Evolutionary conservation across 1,140 invertebrate species (phyloP).

Genomic region (Diorhabda elongata): DNA sequence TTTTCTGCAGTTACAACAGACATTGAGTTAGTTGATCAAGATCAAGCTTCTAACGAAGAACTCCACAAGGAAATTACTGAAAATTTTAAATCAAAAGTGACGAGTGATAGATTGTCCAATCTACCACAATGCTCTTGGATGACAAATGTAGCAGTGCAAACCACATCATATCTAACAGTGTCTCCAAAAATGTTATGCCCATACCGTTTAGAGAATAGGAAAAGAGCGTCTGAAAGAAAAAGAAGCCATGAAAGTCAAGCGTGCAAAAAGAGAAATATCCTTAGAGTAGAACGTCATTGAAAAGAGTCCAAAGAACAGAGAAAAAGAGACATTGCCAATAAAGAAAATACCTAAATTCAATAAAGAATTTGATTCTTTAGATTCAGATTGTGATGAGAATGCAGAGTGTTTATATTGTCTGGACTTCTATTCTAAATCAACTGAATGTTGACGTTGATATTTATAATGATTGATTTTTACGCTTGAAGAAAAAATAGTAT

Average conservation of each 20-base stretch:
- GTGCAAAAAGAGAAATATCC: background rate
- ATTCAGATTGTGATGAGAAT: background rate
- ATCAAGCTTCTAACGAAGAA: background rate
- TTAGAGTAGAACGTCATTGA: background rate
- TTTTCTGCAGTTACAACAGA: background rate
- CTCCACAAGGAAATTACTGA: background rate
- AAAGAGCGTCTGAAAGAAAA: background rate
- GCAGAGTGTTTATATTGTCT: background rate
- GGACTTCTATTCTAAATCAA: background rate
- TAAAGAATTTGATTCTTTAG: background rate
- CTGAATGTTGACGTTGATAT: background rate
- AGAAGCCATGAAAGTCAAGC: background rate
- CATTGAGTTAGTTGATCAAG: background rate
- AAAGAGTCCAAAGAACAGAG: too few species aligned
- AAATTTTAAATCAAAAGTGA: background rate
- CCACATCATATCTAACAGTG: background rate
- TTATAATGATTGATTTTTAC: background rate
- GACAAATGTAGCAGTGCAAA: background rate
- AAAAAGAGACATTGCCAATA: background rate
- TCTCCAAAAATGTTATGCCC: background rate
- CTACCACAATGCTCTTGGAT: conserved; percentile 3
- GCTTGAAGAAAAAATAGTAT: too few species aligned
- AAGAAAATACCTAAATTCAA: background rate
- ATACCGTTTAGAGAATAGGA: background rate
- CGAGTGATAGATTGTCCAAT: background rate